Percentiles rank a stretch among this genome's conserved stretches.
These are phyloP conservation scores for Ceratina australensis DNA, from an alignment of 1,140 invertebrate species.

Conservation along the genomic window DNA sequence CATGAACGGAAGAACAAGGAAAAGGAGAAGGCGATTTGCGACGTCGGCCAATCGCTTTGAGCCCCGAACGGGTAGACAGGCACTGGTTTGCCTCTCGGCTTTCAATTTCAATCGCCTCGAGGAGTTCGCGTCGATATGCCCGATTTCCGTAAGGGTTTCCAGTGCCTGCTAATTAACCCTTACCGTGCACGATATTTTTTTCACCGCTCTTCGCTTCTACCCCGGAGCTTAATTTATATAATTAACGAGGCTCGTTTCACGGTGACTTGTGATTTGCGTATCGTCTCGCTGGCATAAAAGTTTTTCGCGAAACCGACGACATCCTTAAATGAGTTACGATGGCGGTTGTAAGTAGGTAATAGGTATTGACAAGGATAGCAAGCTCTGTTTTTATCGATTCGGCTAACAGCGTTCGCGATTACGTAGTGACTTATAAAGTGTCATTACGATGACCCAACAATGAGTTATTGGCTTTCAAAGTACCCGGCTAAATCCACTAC, in stretches of 20 bases:
- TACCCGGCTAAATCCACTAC: constrained; percentile 71
- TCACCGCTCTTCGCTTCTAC: neutral
- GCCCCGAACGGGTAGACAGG: too few species aligned
- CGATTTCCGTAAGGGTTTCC: constrained; percentile 18
- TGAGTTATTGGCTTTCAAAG: constrained; percentile 78
- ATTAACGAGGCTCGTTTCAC: too few species aligned
- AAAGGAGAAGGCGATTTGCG: constrained; percentile 73
- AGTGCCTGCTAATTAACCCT: neutral
- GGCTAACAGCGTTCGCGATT: constrained; percentile 40
- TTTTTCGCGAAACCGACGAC: too few species aligned
- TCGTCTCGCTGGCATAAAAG: too few species aligned
- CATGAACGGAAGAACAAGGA: constrained; percentile 65
- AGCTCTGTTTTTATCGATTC: constrained; percentile 20
- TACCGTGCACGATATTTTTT: too few species aligned
- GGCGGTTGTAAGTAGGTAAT: neutral
- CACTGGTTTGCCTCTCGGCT: neutral
- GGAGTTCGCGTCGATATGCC: neutral
- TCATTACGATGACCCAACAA: constrained; percentile 75
- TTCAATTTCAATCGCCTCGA: neutral
- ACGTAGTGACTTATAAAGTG: constrained; percentile 65
- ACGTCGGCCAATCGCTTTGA: constrained; percentile 26
- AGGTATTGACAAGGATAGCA: neutral
- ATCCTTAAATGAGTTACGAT: neutral
- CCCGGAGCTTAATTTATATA: too few species aligned
- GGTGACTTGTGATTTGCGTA: too few species aligned